Percentiles rank a stretch among this genome's conserved stretches.
phyloP scores from a whole-genome alignment of 64 coral and sea anemone species.

The Pocillopora verrucosa region DNA sequence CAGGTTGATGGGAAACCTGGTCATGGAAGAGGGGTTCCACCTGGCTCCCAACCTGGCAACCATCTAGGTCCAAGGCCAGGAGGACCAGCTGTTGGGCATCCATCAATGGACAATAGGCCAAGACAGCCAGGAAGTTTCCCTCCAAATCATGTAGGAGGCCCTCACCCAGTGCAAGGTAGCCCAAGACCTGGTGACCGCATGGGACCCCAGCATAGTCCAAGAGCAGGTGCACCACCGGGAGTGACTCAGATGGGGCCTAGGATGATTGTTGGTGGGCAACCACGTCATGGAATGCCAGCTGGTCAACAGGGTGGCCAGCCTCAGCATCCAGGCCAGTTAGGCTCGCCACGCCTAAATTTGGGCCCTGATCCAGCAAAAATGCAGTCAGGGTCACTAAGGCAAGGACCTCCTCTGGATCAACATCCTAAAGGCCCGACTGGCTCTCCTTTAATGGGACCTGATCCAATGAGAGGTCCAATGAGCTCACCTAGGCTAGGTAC shows the following conservation, averaged over 20 bases:
- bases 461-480: slow-evolving; percentile 7
- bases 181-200: slow-evolving; percentile 32
- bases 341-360: neutral
- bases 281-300: neutral
- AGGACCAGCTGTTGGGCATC: neutral
- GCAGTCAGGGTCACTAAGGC: slow-evolving; percentile 14
- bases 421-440: slow-evolving; percentile 1
- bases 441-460: neutral
- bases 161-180: slow-evolving; percentile 21
- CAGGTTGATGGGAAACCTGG: slow-evolving; percentile 39
- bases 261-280: slow-evolving; percentile 15
- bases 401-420: neutral
- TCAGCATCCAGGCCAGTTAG: slow-evolving; percentile 35
- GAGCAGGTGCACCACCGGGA: slow-evolving; percentile 9
- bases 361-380: neutral
- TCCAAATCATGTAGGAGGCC: slow-evolving; percentile 24
- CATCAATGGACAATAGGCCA: neutral
- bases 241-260: neutral
- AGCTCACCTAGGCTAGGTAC: slow-evolving; percentile 5
- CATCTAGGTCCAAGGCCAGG: slow-evolving; percentile 39
- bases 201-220: slow-evolving; percentile 25
- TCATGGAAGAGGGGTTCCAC: slow-evolving; percentile 54
- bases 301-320: slow-evolving; percentile 36
- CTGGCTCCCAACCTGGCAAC: slow-evolving; percentile 24
- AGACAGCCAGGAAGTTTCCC: slow-evolving; percentile 19